Evolutionary conservation across 2,113 vertebrate species (phyloP).

Genomic region (Hippocampus barbouri): DNA sequence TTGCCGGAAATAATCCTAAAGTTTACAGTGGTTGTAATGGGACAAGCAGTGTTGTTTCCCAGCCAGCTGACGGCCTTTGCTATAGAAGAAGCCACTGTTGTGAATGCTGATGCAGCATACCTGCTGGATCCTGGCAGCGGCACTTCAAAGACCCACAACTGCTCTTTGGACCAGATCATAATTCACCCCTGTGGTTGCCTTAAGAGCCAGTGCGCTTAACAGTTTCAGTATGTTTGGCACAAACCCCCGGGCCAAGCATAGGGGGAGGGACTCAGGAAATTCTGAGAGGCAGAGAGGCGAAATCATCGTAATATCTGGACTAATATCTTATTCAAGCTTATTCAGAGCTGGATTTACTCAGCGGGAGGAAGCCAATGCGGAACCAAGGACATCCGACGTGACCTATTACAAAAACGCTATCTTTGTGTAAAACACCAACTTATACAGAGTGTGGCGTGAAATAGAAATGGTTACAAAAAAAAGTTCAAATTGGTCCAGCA

Average conservation of each 20-base stretch:
- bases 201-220: conserved; percentile 81
- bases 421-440: not conserved
- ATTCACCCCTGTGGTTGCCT: conserved; percentile 82
- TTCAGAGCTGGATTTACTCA: not conserved
- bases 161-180: conserved; percentile 83
- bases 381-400: not conserved
- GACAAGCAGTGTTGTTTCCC: conserved; percentile 19
- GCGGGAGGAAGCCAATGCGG: not conserved
- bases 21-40: conserved; percentile 20
- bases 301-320: conserved; percentile 3
- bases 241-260: conserved; percentile 43
- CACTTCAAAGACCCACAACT: conserved; percentile 82
- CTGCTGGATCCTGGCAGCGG: conserved; percentile 83
- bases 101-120: conserved; percentile 82
- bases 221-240: conserved; percentile 89
- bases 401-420: not conserved
- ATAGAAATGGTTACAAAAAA: not conserved
- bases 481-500: not conserved
- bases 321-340: conserved; percentile 1
- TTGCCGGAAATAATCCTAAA: conserved; percentile 20
- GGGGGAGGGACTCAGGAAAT: conserved; percentile 23
- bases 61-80: conserved; percentile 28
- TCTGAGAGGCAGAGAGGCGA: not conserved
- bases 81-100: conserved; percentile 49
- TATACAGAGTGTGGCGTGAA: not conserved